Evolutionary conservation across 2,113 vertebrate species (phyloP), one percentile per base, ranked within the genome.

Genomic region (Mustelus asterias): DNA sequence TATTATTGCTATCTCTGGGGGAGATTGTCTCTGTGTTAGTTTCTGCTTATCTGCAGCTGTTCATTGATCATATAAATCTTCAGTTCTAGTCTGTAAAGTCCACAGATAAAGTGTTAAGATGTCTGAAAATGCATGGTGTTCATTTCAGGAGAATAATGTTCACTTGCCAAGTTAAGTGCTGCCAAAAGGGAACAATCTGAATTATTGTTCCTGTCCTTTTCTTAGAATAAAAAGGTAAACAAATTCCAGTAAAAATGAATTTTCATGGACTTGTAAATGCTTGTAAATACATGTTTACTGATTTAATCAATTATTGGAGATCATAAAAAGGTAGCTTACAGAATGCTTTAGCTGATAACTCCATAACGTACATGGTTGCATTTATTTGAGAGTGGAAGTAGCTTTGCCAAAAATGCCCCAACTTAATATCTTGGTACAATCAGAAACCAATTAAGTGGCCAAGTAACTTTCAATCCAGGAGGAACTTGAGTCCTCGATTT

Each of bases 141-240:
- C 41, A 54, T 33, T 95, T 54, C 94, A 70, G 69, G 94, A 72
- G 26, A 72, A 95, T 76, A 76, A 33, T 72, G 48, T 54, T 76
- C 26, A 4, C 94, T 95, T 95, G 65, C 94, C 69, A 95, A 54
- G 41, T 95, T 95, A 95, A 72, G 72, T 72, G 94, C 41, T 95
- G 94, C 94, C 93, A 72, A 54, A 48, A 95, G 67, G 41, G 70
- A 22, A 33, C 24, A 72, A 72, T 29, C 41, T 54, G 69, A 72
- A 95, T 72, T 70, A 94, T 70, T 54, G 24, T 72, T 76, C 13
- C 26, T 54, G n/a, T 18, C 44, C 41, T 72, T 41, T 48, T 70
- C 26, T 44, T 44, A 41, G 70, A 72, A 95, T 48, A 26, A 26
- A 95, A 95, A 94, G 33, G 37, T 41, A 70, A 69, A 33, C 44